phyloP scores from a whole-genome alignment of 2,888 invertebrate species.

The Metalampra italica region DNA sequence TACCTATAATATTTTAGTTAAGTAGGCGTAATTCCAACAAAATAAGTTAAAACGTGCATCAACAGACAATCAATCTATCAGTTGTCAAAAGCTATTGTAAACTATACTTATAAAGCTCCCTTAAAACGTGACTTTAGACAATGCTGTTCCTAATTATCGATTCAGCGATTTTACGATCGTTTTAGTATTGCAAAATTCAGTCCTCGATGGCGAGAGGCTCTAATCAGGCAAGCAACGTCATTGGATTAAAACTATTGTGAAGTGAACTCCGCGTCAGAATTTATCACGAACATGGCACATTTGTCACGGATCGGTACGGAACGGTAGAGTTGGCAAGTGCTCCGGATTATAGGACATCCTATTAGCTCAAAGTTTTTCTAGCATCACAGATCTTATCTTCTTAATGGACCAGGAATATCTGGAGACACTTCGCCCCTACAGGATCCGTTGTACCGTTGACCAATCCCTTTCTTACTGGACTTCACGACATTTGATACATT shows the following conservation, averaged over 20 bases:
- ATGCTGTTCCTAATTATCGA: constrained; percentile 48
- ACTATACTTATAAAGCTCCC: constrained; percentile 15
- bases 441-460: too few relatives aligned
- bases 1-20: too few relatives aligned
- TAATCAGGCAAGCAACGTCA: constrained; percentile 19
- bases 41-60: background rate
- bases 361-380: too few relatives aligned
- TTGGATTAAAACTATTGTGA: constrained; percentile 16
- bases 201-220: constrained; percentile 24
- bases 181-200: constrained; percentile 41
- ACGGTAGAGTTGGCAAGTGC: constrained; percentile 20
- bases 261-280: constrained; percentile 23
- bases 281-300: constrained; percentile 31
- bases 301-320: too few relatives aligned
- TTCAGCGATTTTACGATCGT: constrained; percentile 38
- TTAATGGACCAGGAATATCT: too few relatives aligned
- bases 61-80: constrained; percentile 38
- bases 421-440: too few relatives aligned
- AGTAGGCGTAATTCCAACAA: background rate
- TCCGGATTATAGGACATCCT: background rate
- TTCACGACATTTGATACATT: too few relatives aligned
- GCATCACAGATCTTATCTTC: too few relatives aligned
- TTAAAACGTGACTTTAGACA: constrained; percentile 52
- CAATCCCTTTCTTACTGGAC: too few relatives aligned
- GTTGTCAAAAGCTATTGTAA: constrained; percentile 36